Evolutionary conservation across 2,888 invertebrate species (phyloP).

Genomic region (Malachius bipustulatus): DNA sequence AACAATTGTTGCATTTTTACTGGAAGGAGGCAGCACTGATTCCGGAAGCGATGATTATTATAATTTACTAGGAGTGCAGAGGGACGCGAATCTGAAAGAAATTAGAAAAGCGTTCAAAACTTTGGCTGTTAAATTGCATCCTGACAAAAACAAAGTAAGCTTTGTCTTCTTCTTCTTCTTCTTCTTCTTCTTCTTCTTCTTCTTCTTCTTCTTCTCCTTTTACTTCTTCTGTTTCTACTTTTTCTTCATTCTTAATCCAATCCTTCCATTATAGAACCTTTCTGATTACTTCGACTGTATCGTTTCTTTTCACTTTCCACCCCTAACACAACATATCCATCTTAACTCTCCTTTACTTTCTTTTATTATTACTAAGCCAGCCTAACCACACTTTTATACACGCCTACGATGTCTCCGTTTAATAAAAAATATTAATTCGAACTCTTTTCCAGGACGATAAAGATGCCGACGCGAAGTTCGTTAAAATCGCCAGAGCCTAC

Average conservation of each 20-base stretch:
- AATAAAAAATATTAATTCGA: too few relatives aligned
- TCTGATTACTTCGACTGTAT: too few relatives aligned
- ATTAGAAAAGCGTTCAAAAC: conserved; percentile 63
- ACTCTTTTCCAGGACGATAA: conserved; percentile 51
- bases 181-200: neutral
- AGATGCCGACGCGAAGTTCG: conserved; percentile 62
- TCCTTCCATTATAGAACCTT: too few relatives aligned
- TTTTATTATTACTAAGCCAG: too few relatives aligned
- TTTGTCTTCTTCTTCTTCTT: conserved; percentile 1
- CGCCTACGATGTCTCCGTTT: too few relatives aligned
- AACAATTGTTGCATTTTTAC: too few relatives aligned
- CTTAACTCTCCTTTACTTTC: too few relatives aligned
- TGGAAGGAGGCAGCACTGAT: too few relatives aligned
- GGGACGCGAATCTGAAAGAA: conserved; percentile 52
- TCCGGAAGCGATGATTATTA: conserved; percentile 27
- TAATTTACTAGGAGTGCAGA: conserved; percentile 40
- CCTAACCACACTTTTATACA: too few relatives aligned
- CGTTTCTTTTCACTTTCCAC: too few relatives aligned
- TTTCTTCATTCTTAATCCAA: conserved; percentile 1
- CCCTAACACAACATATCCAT: too few relatives aligned
- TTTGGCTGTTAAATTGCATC: conserved; percentile 56
- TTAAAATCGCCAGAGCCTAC: conserved; percentile 72
- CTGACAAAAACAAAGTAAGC: conserved; percentile 53
- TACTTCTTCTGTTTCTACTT: neutral
- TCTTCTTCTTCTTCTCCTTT: neutral